Base-by-base conservation (phyloP, 1,140 invertebrate genomes). In the Rhynchophorus ferrugineus region DNA sequence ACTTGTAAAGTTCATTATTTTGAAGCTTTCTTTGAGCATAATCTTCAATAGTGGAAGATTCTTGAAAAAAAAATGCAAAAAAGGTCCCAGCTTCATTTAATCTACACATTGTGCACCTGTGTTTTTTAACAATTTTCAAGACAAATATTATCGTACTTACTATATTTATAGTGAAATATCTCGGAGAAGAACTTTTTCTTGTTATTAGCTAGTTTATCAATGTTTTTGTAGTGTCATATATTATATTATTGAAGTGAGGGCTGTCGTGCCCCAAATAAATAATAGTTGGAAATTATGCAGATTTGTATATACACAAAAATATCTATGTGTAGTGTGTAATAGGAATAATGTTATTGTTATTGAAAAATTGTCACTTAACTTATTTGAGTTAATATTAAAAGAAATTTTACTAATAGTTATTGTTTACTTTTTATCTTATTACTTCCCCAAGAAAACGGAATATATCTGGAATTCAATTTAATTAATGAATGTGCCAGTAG, bases 181-280 rank as follows among this genome's bases (percentile, higher is more conserved):
- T 57, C 39, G 41, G 57, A 64, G 55, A 46, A 44, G 47, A 63
- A 63, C 65, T 67, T 65, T 60, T 60, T 65, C 66, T 67, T 66
- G 65, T 67, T 69, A 67, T 60, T 64, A 66, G 59, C 60, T 67
- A 66, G 65, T 62, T 67, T 67, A 66, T 68, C 56, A 63, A 68
- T 66, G 66, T 67, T 65, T 67, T 68, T 65, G 61, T 69, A 68
- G 67, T 66, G 63, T 66, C 66, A 67, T 67, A 64, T 67, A 64
- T 63, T 61, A 33, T 63, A 64, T 57, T 53, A 51, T 51, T 51
- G 37, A 51, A 51, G 43, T 35, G 16, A 16, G 41, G 39, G 52
- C 52, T 52, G 47, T 44, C 51, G n/a, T 52, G 55, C 51, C 47
- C n/a, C 37, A 13, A 44, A 43, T 44, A 29, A n/a, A 44, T 14